phyloP scores from a whole-genome alignment of 2,113 vertebrate species.

The Chlamydotis undulata region DNA sequence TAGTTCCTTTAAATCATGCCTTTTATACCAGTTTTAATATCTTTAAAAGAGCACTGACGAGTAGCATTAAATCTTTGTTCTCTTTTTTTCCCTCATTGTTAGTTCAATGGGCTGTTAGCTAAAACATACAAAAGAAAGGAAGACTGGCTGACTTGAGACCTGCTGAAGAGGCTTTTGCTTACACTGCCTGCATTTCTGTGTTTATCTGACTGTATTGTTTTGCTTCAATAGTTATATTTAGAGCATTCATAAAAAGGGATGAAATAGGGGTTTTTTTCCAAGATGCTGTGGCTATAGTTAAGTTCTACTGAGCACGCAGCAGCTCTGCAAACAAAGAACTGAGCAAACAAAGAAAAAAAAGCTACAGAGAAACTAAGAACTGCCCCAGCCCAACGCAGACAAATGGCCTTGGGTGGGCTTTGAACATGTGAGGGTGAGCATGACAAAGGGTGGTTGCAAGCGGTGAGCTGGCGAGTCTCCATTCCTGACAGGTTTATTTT shows the following conservation, averaged over 20 bases:
- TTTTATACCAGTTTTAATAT: background rate
- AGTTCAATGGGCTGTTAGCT: constrained; percentile 34
- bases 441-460: background rate
- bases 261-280: background rate
- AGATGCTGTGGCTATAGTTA: constrained; percentile 6
- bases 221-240: constrained; percentile 62
- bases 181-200: constrained; percentile 22
- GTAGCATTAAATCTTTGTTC: background rate
- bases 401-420: background rate
- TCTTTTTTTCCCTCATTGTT: constrained; percentile 8
- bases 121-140: constrained; percentile 46
- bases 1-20: background rate
- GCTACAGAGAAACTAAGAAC: background rate
- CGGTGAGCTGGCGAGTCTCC: background rate
- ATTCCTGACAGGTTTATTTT: background rate
- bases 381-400: background rate
- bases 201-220: constrained; percentile 53
- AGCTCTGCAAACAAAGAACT: constrained; percentile 41
- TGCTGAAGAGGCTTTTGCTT: constrained; percentile 37
- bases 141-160: constrained; percentile 37
- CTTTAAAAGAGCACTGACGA: background rate
- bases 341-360: constrained; percentile 27
- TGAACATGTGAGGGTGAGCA: background rate
- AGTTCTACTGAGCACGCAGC: constrained; percentile 17
- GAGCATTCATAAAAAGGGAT: constrained; percentile 31